These are phyloP conservation scores for Tubiluchus corallicola DNA, from an alignment of 2,888 invertebrate genomes.

Conservation along the genomic window DNA sequence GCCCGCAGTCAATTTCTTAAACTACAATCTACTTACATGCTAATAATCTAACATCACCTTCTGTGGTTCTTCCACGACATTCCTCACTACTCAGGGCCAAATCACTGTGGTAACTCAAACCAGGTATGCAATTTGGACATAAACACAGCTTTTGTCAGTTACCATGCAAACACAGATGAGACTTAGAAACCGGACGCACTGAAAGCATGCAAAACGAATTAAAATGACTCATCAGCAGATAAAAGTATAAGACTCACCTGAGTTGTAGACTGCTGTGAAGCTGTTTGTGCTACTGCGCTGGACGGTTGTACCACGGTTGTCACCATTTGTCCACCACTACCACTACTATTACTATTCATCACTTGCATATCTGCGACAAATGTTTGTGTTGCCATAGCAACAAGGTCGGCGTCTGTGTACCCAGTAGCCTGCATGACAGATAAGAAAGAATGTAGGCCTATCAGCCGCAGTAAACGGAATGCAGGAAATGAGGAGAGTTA, in stretches of 20 bases:
- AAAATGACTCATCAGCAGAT: no score
- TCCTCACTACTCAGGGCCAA: background rate
- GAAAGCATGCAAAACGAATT: background rate
- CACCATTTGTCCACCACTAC: no score
- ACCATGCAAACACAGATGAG: background rate
- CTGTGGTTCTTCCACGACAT: background rate
- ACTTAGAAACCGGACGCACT: background rate
- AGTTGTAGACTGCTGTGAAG: constrained; percentile 3
- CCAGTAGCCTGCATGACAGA: constrained; percentile 1
- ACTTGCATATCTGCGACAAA: constrained; percentile 30
- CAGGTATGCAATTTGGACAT: background rate
- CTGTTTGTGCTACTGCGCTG: constrained; percentile 2
- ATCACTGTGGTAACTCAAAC: background rate
- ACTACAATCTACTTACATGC: background rate
- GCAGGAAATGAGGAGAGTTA: no score
- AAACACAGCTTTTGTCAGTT: background rate
- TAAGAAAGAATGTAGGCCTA: no score
- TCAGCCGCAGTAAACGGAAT: no score
- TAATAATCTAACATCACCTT: background rate
- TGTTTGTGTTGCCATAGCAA: constrained; percentile 28
- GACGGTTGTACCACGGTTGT: constrained; percentile 11
- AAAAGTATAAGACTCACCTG: no score
- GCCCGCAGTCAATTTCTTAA: no score
- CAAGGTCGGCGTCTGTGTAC: constrained; percentile 6
- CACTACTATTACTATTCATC: constrained; percentile 22